Evolutionary conservation across 2,888 invertebrate genomes (phyloP).

Genomic region (Oeneis ivallda): DNA sequence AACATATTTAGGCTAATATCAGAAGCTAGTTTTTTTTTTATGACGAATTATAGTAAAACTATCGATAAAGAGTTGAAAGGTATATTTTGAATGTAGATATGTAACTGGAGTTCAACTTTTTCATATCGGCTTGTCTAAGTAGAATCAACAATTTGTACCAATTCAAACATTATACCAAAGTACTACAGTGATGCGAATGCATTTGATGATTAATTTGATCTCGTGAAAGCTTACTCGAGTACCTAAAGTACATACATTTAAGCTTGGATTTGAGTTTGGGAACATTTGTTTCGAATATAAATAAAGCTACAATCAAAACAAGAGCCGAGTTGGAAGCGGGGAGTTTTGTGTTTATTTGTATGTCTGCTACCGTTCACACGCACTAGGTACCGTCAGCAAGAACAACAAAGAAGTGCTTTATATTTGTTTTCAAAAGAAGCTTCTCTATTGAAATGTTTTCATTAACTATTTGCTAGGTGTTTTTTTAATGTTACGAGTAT

Average conservation of each 20-base stretch:
- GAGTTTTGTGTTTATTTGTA: slow-evolving; percentile 51
- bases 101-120: not conserved
- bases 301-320: slow-evolving; percentile 25
- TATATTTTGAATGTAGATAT: no score
- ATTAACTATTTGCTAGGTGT: not conserved
- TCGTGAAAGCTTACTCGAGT: slow-evolving; percentile 4
- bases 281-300: slow-evolving; percentile 26
- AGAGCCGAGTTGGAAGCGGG: slow-evolving; percentile 27
- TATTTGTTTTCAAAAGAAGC: slow-evolving; percentile 16
- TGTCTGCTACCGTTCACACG: slow-evolving; percentile 59
- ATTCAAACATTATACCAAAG: not conserved
- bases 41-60: no score
- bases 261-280: slow-evolving; percentile 11
- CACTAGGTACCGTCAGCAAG: slow-evolving; percentile 37
- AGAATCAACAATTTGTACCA: not conserved
- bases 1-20: no score
- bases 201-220: not conserved
- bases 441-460: slow-evolving; percentile 13
- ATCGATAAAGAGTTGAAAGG: not conserved
- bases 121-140: not conserved
- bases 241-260: not conserved
- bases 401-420: slow-evolving; percentile 13
- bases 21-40: no score
- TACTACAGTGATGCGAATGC: not conserved
- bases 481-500: not conserved